These are phyloP conservation scores for Pheosia tremula DNA, from an alignment of 2,888 invertebrate genomes.

Conservation along the genomic window DNA sequence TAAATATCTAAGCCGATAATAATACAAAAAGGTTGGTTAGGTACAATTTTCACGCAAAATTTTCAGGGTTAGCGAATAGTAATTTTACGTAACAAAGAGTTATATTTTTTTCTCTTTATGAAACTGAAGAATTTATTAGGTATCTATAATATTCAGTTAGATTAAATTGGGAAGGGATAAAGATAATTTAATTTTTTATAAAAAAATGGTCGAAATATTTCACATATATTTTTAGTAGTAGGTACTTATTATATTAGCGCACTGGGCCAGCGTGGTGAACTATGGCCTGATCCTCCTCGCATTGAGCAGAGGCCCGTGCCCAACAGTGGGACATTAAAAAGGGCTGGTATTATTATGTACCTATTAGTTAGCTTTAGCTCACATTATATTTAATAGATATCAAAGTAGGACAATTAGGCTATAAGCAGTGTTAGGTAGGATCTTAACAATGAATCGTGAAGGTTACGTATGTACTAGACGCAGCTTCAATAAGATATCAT, in stretches of 20 bases:
- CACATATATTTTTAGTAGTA: no score
- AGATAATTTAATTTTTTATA: no score
- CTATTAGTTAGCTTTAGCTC: no score
- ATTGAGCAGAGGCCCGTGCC: no score
- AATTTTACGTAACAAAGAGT: neutral
- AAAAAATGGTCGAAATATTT: no score
- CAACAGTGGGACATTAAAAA: no score
- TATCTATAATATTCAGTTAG: neutral
- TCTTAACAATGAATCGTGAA: slow-evolving; percentile 1
- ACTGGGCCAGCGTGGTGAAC: no score
- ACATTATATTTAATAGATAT: neutral
- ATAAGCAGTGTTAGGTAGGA: neutral
- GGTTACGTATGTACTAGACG: neutral
- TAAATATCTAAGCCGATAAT: slow-evolving; percentile 26
- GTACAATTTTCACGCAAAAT: neutral
- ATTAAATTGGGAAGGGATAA: no score
- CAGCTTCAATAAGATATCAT: slow-evolving; percentile 18
- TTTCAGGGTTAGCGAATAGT: neutral
- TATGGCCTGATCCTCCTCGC: no score
- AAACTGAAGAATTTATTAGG: neutral
- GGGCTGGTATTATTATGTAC: no score
- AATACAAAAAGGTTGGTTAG: slow-evolving; percentile 1
- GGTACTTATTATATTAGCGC: no score
- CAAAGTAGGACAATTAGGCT: neutral
- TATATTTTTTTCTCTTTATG: neutral